Percentiles rank a stretch among this genome's conserved stretches.
Evolutionary conservation across 2,113 vertebrate species (phyloP).

Genomic region (Casuarius casuarius): DNA sequence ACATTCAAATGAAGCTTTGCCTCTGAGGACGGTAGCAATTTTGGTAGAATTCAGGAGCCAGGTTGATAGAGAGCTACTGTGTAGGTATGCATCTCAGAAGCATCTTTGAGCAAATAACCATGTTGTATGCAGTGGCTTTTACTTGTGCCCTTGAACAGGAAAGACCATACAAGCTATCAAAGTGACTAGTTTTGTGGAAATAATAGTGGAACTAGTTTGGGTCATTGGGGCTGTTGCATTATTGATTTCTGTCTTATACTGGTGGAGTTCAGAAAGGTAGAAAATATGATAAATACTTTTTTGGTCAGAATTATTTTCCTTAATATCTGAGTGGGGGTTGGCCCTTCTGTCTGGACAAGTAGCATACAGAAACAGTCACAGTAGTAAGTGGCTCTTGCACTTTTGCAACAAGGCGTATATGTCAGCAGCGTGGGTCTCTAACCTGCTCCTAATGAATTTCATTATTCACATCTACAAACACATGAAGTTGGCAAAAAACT

Average conservation of each 20-base stretch:
- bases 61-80: background rate
- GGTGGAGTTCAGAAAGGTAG: background rate
- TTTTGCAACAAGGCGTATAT: background rate
- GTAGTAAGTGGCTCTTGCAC: background rate
- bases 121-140: background rate
- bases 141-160: background rate
- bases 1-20: background rate
- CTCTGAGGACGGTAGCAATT: background rate
- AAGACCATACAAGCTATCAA: background rate
- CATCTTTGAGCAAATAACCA: background rate
- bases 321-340: background rate
- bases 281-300: background rate
- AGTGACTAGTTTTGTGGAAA: background rate
- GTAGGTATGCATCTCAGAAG: background rate
- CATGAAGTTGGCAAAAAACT: slow-evolving; percentile 16
- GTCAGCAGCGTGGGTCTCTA: background rate
- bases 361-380: background rate
- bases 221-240: background rate
- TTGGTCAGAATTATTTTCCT: background rate
- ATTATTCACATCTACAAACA: slow-evolving; percentile 5
- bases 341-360: background rate
- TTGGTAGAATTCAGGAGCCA: background rate
- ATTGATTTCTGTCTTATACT: background rate
- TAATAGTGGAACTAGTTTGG: background rate
- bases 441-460: background rate